Base-by-base conservation (phyloP, 1,140 invertebrate genomes). In the Radopholus similis region DNA sequence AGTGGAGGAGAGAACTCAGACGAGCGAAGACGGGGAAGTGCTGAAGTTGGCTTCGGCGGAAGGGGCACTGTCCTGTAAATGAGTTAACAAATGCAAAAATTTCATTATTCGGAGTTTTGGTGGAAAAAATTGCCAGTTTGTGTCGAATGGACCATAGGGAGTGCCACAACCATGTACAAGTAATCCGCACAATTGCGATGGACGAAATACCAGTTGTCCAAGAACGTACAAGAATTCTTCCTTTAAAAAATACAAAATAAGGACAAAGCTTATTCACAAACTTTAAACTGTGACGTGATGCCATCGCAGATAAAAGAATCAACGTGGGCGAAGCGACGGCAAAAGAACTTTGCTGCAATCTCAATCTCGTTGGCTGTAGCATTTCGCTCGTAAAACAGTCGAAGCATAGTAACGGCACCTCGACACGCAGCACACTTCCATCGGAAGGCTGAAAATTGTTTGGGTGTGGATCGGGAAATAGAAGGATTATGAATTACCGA, bases 201-300 rank as follows among this genome's bases (percentile, higher is more conserved):
- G 73, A 21, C 32, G 55, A 30, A 75, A 55, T 9, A 78, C 21
- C 11, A 75, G 38, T 49, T 68, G 58, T 34, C 71, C 73, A 28
- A 75, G 21, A 23, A 75, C 73, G 47, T 77, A 75, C 4, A 75
- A 47, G 57, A 75, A 75, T 23, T 53, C 40, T 2, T 73, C 73
- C 75, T 76, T 6, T 1, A 70, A 68, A n/a, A 3, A 11, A 9
- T 58, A 15, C 26, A 15, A 26, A n/a, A 71, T 9, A 69, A 70
- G 5, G 15, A 15, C 21, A 66, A 3, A 53, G 51, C 64, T 30
- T n/a, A 15, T 37, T 35, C 13, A 70, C n/a, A 49, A 44, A 75
- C 64, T 40, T 49, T 51, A 56, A 75, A 75, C 35, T 75, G 73
- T 21, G 76, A 64, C 15, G 75, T 77, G 15, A 75, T 73, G 37